Base-by-base conservation (phyloP, 2,888 invertebrate species). In the Agapetus fuscipes region DNA sequence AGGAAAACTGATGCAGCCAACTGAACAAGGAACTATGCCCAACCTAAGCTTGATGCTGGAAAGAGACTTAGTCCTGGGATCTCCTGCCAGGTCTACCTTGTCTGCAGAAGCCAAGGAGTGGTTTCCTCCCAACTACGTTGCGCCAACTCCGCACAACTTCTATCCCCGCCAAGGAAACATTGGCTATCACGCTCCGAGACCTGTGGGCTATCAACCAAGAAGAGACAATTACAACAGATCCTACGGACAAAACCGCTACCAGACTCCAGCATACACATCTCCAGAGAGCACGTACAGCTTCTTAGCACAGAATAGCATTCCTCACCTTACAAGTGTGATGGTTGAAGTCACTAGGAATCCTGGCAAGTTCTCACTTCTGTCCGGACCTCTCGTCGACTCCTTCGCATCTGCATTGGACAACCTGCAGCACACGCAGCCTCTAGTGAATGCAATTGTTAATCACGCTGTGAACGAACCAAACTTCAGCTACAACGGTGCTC, bases 401-500 rank as follows among this genome's bases (percentile, higher is more conserved):
- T 76, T 85, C 54, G 74, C 72, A 40, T 73, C 75, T 37, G 76
- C 78, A 58, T 69, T 81, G 51, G 69, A 76, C 50, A 77, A 81
- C 57, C 62, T 70, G 41, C 68, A 63, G 53, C 73, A 76, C 48
- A 68, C 80, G 37, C 68, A 74, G 42, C 71, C 72, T 39, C 67
- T 79, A 41, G 76, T 80, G 54, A 74, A 80, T 56, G 73, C 78
- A 50, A 77, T 83, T 53, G 78, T 83, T 38, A 72, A 76, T 30
- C 63, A 89, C 82, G 86, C 87, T 37, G 78, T 89, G 53, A 72
- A 70, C 40, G 83, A 87, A 62, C 75, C 82, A 25, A 90, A 88
- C 64, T 89, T 91, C 65, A 79, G 87, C 50, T 91, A 90, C 62
- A 88, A 83, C 57, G 90, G 88, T 33, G 90, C 89, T 29, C 74